phyloP scores from a whole-genome alignment of 2,797 vertebrate genomes.

The Poeciliopsis presidionis region DNA sequence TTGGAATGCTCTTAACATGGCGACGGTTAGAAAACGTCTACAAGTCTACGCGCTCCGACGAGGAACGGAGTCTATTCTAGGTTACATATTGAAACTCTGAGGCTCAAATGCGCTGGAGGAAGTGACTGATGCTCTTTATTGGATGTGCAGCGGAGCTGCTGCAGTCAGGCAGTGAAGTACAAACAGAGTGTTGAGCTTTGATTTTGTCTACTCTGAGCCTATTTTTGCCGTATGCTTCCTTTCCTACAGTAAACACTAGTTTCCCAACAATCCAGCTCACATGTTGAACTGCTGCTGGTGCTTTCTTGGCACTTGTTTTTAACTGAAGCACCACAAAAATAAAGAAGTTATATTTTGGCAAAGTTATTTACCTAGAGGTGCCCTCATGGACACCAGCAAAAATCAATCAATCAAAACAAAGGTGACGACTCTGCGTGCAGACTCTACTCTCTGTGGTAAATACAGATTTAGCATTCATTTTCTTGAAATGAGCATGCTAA shows the following conservation, averaged over 20 bases:
- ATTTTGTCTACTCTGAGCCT: not conserved
- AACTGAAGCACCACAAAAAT: not conserved
- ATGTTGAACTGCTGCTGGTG: not conserved
- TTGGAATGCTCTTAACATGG: constrained; percentile 60
- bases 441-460: no score
- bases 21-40: constrained; percentile 52
- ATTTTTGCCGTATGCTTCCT: not conserved
- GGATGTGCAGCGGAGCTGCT: not conserved
- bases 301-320: not conserved
- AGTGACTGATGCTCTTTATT: not conserved
- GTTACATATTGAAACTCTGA: constrained; percentile 40
- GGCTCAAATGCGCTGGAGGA: constrained; percentile 69
- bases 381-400: not conserved
- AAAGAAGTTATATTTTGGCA: no score
- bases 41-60: constrained; percentile 49
- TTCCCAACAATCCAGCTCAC: not conserved
- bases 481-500: not conserved
- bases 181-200: not conserved
- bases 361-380: not conserved
- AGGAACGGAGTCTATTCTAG: constrained; percentile 55
- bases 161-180: not conserved
- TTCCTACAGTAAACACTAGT: not conserved
- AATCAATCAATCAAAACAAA: not conserved
- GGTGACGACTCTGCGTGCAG: no score
- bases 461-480: no score